Base-by-base conservation (phyloP, 2,888 invertebrate species). In the Nomada flava region DNA sequence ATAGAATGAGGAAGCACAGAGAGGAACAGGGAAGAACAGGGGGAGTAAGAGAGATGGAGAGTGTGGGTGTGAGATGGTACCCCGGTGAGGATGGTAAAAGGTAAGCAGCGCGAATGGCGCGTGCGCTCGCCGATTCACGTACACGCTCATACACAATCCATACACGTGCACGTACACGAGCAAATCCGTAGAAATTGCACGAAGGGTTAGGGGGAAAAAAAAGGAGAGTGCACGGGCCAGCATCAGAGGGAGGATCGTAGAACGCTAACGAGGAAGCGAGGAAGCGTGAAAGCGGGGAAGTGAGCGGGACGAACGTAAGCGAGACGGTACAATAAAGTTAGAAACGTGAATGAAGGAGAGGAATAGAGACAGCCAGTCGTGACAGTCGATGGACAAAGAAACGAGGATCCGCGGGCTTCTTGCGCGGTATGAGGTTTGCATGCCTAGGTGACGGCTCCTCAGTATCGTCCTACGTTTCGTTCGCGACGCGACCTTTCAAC, bases 381-480 rank as follows among this genome's bases (percentile, higher is more conserved):
- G 73, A 73, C 80, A 74, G 81, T 64, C 60, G 81, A 73, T 29
- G 69, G 81, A 72, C 59, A 64, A 65, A 68, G 81, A 85, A 62
- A 79, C 80, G 74, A 79, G 80, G 67, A 67, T 59, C 68, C 82
- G 80, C 63, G 80, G 26, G 60, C 74, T 82, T 82, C 81, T 81
- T 81, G 82, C 72, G 88, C 89, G 89, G 91, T 92, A 93, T 92
- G 93, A 93, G 91, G 92, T 92, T 91, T 90, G 89, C 89, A 90
- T 91, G 92, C 91, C 88, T 92, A 87, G 86, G 84, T 89, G 88
- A 83, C 84, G 88, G 86, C 88, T 82, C 91, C 91, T 93, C 93
- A 93, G 93, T 93, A 92, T 90, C 91, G 92, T 91, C 92, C 91
- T 92, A 93, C 91, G 93, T 90, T 89, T 91, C 92, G 86, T 87